phyloP scores from a whole-genome alignment of 2,113 vertebrate genomes.

The Oceanites oceanicus region DNA sequence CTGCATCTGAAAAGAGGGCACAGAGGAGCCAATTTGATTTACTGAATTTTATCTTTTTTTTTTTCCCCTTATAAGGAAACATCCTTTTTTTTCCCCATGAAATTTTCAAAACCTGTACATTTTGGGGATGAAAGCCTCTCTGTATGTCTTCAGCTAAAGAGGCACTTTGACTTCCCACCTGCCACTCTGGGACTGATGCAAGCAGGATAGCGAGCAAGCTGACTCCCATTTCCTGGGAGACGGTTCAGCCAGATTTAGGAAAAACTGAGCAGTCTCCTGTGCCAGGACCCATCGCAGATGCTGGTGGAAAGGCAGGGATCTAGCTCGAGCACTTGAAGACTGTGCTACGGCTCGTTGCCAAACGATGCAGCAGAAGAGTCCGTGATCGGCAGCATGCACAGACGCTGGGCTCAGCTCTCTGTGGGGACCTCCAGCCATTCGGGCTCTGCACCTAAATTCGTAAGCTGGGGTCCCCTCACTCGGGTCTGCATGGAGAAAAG shows the following conservation, averaged over 20 bases:
- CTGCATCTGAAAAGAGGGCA: not conserved
- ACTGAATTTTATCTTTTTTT: not conserved
- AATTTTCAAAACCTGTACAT: not conserved
- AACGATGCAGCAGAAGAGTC: not conserved
- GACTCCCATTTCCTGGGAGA: conserved; percentile 9
- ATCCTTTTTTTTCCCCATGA: not conserved
- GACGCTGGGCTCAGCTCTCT: not conserved
- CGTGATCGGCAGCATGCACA: not conserved
- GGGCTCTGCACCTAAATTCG: not conserved
- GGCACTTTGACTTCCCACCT: conserved; percentile 14
- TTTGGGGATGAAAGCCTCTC: not conserved
- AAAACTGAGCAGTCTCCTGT: conserved; percentile 44
- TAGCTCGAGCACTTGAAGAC: not conserved
- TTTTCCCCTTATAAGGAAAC: not conserved
- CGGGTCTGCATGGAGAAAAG: not conserved
- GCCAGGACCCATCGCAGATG: conserved; percentile 56
- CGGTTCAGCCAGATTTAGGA: conserved; percentile 25
- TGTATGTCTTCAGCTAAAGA: not conserved
- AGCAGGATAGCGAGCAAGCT: not conserved
- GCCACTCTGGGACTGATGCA: not conserved
- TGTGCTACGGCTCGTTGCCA: not conserved
- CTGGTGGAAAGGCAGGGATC: not conserved
- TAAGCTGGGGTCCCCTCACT: accelerated
- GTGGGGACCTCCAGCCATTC: accelerated
- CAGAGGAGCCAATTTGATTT: not conserved